These are phyloP conservation scores for Synanthedon andrenaeformis DNA, from an alignment of 2,888 invertebrate species.

Conservation along the genomic window DNA sequence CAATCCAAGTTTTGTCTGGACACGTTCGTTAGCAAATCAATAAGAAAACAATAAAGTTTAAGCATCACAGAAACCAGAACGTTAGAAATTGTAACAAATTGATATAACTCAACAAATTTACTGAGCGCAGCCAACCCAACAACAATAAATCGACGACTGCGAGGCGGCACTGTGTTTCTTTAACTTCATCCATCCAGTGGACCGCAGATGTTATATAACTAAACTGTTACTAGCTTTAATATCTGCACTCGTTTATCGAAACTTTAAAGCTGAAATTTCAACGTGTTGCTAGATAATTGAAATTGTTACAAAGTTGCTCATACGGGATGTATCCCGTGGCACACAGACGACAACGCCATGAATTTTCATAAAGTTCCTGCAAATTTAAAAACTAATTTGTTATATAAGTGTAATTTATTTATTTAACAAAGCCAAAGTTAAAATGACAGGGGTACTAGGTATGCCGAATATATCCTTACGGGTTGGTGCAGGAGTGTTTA, in stretches of 20 bases:
- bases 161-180: conserved; percentile 15
- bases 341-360: no score
- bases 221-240: background rate
- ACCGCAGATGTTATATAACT: background rate
- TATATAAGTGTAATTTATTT: no score
- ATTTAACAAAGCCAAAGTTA: no score
- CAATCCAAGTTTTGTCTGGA: no score
- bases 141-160: conserved; percentile 26
- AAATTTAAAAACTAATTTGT: no score
- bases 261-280: background rate
- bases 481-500: no score
- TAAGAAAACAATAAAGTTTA: background rate
- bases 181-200: conserved; percentile 9
- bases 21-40: background rate
- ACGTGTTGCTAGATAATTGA: background rate
- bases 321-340: background rate
- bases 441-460: no score
- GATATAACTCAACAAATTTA: conserved; percentile 10
- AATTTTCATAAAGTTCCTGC: no score
- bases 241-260: background rate
- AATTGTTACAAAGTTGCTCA: background rate
- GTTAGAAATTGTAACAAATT: conserved; percentile 3
- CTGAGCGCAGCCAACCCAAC: conserved; percentile 10
- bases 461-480: no score
- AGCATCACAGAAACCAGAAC: background rate